Evolutionary conservation across 2,797 vertebrate species (phyloP).

Genomic region (Rhincodon typus): DNA sequence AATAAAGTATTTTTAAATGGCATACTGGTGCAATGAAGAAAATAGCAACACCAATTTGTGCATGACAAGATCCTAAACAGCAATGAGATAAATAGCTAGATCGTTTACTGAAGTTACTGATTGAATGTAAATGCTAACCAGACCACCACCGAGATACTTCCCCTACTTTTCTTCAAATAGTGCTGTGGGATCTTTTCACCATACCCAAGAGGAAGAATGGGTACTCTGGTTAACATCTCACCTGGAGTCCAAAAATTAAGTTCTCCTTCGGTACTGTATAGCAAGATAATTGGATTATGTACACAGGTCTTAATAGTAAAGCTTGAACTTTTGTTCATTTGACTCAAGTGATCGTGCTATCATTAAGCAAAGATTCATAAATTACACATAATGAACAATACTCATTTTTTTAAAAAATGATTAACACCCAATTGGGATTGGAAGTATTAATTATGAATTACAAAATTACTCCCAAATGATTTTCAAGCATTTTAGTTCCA

Average conservation of each 20-base stretch:
- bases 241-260: not conserved
- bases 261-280: not conserved
- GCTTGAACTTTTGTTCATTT: not conserved
- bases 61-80: not conserved
- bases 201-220: not conserved
- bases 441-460: not conserved
- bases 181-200: not conserved
- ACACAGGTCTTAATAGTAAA: not conserved
- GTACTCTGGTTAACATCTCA: not conserved
- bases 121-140: not conserved
- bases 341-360: not conserved
- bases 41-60: too few species aligned
- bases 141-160: not conserved
- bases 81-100: not conserved
- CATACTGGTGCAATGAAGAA: too few species aligned
- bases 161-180: not conserved
- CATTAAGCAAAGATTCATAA: not conserved
- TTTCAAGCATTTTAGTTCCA: not conserved
- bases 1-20: not conserved
- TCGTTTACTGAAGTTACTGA: not conserved
- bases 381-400: not conserved
- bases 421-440: not conserved
- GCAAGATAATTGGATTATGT: not conserved
- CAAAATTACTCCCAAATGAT: not conserved
- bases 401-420: not conserved